Evolutionary conservation across 2,797 vertebrate genomes (phyloP), one percentile per base, ranked within the genome.

Genomic region (Helicolenus hilgendorfi): DNA sequence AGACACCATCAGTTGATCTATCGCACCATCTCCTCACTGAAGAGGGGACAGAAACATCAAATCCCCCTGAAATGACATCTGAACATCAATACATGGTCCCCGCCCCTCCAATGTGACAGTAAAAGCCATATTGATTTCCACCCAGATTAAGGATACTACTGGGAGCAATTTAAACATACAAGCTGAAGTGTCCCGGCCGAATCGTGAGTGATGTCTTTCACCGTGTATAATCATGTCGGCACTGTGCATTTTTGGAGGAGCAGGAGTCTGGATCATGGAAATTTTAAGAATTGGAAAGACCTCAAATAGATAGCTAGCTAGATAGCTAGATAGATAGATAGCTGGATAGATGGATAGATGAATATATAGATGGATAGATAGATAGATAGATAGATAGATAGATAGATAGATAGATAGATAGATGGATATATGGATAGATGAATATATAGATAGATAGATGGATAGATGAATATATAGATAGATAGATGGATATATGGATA

Each of bases 111-210:
- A 95, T 92, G 95, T 96, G 97, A 96, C 96, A 96, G 96, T 97
- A 96, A 97, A 97, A 97, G 97, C 94, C 84, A 80, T 96, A 97
- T 97, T 97, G 97, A 97, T 97, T 97, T 96, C 93, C 82, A 83
- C 83, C 83, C 92, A 93, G 96, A 97, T 96, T 96, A 96, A 97
- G 92, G 94, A 96, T 94, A 94, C 97, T 94, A 91, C 85, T 87
- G 97, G 96, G 97, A 97, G 96, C 96, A 97, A 97, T 97, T 96
- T 97, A 97, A 97, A 95, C 95, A 96, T 93, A 94, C 94, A 94
- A 94, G 93, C 94, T 91, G 93, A 95, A 94, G 91, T 94, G 94
- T 96, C 94, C 91, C 29, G 64, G 89, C 77, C 88, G 79, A 87
- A 87, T 88, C 29, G 38, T 95, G 92, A 97, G 75, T 92, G 94